Conservation (phyloP, 30 jellyfish, hydroid and myxozoan genomes). For the Aurelia coerulea region DNA sequence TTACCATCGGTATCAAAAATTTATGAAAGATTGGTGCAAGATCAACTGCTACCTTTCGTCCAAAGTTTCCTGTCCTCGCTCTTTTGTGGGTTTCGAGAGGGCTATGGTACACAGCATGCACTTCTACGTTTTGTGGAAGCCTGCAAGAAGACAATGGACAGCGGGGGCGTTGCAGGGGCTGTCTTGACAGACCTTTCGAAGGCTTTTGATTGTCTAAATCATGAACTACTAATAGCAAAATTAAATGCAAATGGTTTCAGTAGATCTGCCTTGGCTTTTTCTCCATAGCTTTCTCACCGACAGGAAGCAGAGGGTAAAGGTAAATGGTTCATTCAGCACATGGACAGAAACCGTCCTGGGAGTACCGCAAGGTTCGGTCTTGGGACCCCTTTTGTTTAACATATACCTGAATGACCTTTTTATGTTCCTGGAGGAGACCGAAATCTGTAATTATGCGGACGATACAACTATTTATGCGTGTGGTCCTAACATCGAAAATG, state of each 20-base stretch:
- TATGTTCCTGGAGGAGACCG: constrained; percentile 12
- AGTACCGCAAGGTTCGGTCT: background rate
- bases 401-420: background rate
- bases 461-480: background rate
- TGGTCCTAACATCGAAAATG: background rate
- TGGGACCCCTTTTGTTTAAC: background rate
- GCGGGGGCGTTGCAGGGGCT: too few species aligned
- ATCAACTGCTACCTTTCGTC: constrained; percentile 1
- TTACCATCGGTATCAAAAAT: background rate
- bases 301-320: constrained; percentile 17
- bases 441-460: background rate
- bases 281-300: constrained; percentile 27
- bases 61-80: constrained; percentile 8
- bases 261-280: constrained; percentile 7
- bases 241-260: too few species aligned
- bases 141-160: too few species aligned
- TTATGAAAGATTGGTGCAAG: constrained; percentile 4
- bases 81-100: constrained; percentile 14
- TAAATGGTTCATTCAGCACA: constrained; percentile 20
- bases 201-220: too few species aligned
- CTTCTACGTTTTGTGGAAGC: background rate
- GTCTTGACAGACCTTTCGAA: too few species aligned
- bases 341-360: constrained; percentile 45
- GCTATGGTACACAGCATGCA: constrained; percentile 6
- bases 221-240: too few species aligned